phyloP scores from a whole-genome alignment of 2,113 vertebrate species.

The Alligator mississippiensis region DNA sequence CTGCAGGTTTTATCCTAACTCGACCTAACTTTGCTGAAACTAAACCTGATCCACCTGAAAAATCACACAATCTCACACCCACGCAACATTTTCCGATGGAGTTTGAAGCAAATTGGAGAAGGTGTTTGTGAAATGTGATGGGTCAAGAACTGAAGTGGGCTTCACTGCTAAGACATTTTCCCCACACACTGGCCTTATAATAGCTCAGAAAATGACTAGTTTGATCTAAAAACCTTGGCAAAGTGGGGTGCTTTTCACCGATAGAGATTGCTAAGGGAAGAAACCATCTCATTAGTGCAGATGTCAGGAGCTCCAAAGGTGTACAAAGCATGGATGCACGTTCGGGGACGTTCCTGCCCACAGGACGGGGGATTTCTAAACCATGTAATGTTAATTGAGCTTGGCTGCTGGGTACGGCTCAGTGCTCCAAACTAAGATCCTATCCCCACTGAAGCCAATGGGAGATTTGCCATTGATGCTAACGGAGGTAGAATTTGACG shows the following conservation, averaged over 20 bases:
- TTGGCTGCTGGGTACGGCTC: neutral
- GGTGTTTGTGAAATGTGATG: neutral
- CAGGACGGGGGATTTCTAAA: neutral
- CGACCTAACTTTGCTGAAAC: neutral
- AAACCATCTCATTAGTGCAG: neutral
- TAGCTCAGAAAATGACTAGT: neutral
- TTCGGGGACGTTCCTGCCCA: neutral
- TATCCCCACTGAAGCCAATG: neutral
- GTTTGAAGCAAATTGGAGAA: neutral
- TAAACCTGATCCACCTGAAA: neutral
- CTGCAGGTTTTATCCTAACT: neutral
- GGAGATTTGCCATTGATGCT: neutral
- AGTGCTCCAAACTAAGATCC: neutral
- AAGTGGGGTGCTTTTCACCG: neutral
- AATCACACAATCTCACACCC: neutral
- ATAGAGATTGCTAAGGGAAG: neutral
- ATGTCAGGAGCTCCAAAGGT: fast-evolving
- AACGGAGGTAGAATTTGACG: neutral
- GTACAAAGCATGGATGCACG: neutral
- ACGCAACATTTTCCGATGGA: neutral
- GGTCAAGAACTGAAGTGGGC: neutral
- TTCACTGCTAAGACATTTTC: neutral
- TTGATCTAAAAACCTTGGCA: neutral
- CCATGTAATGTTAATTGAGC: fast-evolving
- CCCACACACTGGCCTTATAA: neutral